Evolutionary conservation across 2,797 vertebrate species (phyloP).

Genomic region (Cheirogaleus major): DNA sequence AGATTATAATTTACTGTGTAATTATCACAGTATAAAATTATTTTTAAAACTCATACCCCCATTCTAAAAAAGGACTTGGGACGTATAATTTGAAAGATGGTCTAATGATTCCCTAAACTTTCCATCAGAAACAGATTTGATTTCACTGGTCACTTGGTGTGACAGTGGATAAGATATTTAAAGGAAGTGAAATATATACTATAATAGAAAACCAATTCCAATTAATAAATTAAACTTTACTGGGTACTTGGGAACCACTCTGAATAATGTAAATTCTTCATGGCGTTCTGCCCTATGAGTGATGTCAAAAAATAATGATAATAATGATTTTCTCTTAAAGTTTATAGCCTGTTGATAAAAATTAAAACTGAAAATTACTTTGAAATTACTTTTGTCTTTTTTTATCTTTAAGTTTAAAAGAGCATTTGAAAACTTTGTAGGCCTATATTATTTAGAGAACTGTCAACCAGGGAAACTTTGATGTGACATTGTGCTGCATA

Average conservation of each 20-base stretch:
- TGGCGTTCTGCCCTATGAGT: neutral
- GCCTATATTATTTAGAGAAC: neutral
- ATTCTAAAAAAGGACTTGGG: neutral
- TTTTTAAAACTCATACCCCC: neutral
- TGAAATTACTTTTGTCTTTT: neutral
- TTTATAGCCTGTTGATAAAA: neutral
- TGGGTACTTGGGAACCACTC: neutral
- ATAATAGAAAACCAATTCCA: neutral
- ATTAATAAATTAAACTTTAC: neutral
- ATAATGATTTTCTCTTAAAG: neutral
- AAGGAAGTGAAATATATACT: neutral
- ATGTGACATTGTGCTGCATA: neutral
- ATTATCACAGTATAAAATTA: neutral
- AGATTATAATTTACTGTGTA: neutral
- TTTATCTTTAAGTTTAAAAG: slow-evolving; percentile 13
- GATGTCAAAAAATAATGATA: neutral
- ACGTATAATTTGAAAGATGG: neutral
- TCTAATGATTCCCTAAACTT: neutral
- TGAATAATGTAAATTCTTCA: neutral
- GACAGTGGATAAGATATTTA: neutral
- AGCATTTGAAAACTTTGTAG: neutral
- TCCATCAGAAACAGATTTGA: neutral
- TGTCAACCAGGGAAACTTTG: neutral
- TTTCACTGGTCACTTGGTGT: neutral
- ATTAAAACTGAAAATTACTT: slow-evolving; percentile 19